Conservation (phyloP, 2,888 invertebrate species). For the Limulus polyphemus region DNA sequence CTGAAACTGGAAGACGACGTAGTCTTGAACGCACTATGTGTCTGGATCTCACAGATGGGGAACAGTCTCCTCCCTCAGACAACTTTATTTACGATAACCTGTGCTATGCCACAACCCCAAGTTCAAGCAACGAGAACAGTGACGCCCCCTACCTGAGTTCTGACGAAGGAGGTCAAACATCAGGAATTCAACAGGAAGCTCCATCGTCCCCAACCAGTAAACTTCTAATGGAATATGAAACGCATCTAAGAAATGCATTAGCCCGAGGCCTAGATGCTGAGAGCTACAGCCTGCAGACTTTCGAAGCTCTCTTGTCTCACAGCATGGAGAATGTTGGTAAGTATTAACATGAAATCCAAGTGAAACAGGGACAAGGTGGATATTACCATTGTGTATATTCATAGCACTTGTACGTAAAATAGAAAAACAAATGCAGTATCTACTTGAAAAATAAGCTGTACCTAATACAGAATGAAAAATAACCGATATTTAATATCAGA, state of each 20-base stretch:
- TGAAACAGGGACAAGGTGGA: too few relatives aligned
- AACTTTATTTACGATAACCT: slow-evolving; percentile 90
- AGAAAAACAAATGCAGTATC: too few relatives aligned
- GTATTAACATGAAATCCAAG: slow-evolving; percentile 5
- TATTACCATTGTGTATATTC: too few relatives aligned
- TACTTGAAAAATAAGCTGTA: too few relatives aligned
- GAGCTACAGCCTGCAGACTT: slow-evolving; percentile 84
- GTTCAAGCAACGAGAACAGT: slow-evolving; percentile 64
- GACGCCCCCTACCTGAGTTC: slow-evolving; percentile 22
- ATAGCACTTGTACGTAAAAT: too few relatives aligned
- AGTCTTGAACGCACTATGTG: slow-evolving; percentile 43
- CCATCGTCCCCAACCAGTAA: slow-evolving; percentile 69
- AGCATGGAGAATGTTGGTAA: slow-evolving; percentile 82
- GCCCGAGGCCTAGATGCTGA: slow-evolving; percentile 93
- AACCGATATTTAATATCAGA: too few relatives aligned
- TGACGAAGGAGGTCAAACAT: slow-evolving; percentile 12
- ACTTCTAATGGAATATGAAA: slow-evolving; percentile 77
- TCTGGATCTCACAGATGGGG: slow-evolving; percentile 51
- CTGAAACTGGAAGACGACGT: slow-evolving; percentile 26
- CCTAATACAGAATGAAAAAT: too few relatives aligned
- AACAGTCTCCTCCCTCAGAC: slow-evolving; percentile 71
- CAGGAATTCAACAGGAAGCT: slow-evolving; percentile 35
- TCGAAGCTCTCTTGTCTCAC: slow-evolving; percentile 79
- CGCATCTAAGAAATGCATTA: slow-evolving; percentile 80
- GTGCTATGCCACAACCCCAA: slow-evolving; percentile 87